Conservation (phyloP, 2,113 vertebrate species). For the Pica pica region DNA sequence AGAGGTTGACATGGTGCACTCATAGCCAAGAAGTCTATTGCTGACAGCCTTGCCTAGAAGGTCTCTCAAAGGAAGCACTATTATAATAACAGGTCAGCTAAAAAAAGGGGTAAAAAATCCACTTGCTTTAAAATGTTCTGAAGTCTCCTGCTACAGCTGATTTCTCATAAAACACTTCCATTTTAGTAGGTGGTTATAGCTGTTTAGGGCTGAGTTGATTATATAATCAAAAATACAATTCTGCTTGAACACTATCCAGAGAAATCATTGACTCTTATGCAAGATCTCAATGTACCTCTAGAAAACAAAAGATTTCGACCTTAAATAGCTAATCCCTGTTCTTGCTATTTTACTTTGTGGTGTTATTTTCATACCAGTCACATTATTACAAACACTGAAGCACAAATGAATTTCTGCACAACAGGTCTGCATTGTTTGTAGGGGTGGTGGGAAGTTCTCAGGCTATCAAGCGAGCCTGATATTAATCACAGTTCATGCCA, state of each 20-base stretch:
- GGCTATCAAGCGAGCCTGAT: background rate
- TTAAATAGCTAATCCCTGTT: background rate
- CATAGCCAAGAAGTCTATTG: background rate
- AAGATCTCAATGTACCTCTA: background rate
- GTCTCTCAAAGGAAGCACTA: background rate
- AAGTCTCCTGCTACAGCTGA: background rate
- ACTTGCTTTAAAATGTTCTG: background rate
- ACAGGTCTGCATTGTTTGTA: background rate
- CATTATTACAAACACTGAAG: background rate
- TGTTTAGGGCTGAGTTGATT: background rate
- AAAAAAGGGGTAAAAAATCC: background rate
- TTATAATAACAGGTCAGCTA: background rate
- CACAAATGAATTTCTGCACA: background rate
- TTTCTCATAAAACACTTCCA: background rate
- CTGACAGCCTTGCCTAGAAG: background rate
- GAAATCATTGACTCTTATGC: background rate
- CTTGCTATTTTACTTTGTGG: conserved; percentile 11
- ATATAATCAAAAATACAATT: background rate
- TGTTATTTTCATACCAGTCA: conserved; percentile 7
- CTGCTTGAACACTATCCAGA: background rate
- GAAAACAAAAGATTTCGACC: background rate
- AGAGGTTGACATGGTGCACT: background rate
- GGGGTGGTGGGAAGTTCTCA: background rate
- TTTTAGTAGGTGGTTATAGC: background rate
- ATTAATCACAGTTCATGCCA: background rate